Evolutionary conservation across 1,140 invertebrate species (phyloP), one percentile per base, ranked within the genome.

Genomic region (Drosophila kepulauana): DNA sequence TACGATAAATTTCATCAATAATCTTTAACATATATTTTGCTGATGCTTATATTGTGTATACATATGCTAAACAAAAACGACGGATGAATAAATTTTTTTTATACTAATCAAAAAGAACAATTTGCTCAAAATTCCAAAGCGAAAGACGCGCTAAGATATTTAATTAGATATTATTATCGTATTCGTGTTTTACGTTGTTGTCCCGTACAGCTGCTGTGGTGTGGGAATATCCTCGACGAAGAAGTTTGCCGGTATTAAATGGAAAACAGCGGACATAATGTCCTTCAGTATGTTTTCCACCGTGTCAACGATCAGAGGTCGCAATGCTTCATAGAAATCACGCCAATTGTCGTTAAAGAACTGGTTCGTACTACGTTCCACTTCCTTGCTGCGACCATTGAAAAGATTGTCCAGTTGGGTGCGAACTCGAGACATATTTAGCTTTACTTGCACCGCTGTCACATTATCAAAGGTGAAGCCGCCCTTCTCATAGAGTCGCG

Each of bases 291-390:
- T 94, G 54, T 94, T 94, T 91, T 95, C 94, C 13, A 95, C 95
- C 6, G 95, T 95, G 84, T 94, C 94, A 20, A 93, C 93, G 74
- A 95, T 93, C 63, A 95, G 94, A 8, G 95, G 95, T 75, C 94
- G 93, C 5, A 95, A 82, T 33, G 95, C 95, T 82, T 95, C 95
- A 8, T 94, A 94, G 5, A 95, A 94, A 46, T 95, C 94, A 2
- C 93, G 93, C 95, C 95, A 96, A 80, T 96, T 96, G 3, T 94
- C 94, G 82, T 96, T 96, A 57, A 96, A 93, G 85, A 95, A 95
- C n/a, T 94, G 92, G 76, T 96, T 95, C 3, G 95, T 95, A 59
- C 94, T 95, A 38, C 95, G 94, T 93, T 95, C 95, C 93, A 92
- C 71, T 62, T 91, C 86, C n/a, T 80, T 77, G 28, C 85, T 91